phyloP scores from a whole-genome alignment of 2,113 vertebrate genomes.

The Meles meles region DNA sequence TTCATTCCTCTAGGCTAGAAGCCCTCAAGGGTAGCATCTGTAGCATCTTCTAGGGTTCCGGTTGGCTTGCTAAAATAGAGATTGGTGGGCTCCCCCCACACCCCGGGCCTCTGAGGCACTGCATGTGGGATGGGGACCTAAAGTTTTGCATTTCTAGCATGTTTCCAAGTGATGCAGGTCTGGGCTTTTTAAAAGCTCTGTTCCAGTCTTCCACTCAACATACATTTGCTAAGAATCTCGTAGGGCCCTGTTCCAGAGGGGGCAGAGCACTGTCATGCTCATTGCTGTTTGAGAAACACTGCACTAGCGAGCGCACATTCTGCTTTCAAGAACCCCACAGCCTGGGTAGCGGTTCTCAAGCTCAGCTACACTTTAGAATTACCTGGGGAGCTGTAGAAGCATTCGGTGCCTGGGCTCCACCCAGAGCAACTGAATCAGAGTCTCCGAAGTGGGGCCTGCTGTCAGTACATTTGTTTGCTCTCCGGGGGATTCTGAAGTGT shows the following conservation, averaged over 20 bases:
- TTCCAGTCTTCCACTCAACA: background rate
- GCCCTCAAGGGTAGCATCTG: background rate
- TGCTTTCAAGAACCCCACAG: background rate
- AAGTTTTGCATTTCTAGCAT: background rate
- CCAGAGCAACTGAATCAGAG: slow-evolving; percentile 17
- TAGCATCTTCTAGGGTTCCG: background rate
- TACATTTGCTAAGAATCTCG: background rate
- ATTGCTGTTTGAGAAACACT: background rate
- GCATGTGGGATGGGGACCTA: background rate
- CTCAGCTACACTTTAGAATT: background rate
- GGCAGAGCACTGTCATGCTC: fast-evolving
- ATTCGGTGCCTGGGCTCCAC: background rate
- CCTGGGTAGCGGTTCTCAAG: background rate
- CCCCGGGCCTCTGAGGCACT: background rate
- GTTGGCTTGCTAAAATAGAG: background rate
- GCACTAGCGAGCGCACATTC: background rate
- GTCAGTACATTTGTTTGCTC: background rate
- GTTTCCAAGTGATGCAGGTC: background rate
- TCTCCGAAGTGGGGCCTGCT: background rate
- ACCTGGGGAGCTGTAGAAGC: background rate
- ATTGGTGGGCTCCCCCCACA: background rate
- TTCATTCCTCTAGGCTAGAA: background rate
- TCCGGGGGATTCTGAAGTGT: background rate
- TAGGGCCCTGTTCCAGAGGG: background rate
- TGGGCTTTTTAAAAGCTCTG: background rate